A percentile compares a stretch with the other conserved stretches of the same genome.
These are phyloP conservation scores for Campaea margaritaria DNA, from an alignment of 2,888 invertebrate species.

Conservation along the genomic window DNA sequence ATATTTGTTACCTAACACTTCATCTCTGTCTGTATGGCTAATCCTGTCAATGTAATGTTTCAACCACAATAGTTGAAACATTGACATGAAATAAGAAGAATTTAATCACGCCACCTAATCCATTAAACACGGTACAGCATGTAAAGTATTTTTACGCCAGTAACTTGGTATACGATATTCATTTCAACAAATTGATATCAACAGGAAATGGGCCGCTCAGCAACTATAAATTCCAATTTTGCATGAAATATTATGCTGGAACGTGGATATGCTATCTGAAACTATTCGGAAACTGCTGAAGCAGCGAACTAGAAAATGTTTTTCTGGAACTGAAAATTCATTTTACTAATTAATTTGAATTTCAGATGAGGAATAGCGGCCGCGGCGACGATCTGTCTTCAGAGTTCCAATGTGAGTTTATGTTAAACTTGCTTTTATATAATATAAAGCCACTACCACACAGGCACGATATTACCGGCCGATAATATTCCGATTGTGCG, in stretches of 20 bases:
- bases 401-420: background rate
- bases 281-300: background rate
- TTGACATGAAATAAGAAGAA: too few relatives aligned
- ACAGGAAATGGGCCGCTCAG: conserved; percentile 7
- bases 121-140: background rate
- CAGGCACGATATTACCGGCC: too few relatives aligned
- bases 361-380: too few relatives aligned
- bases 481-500: too few relatives aligned
- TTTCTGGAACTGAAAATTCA: too few relatives aligned
- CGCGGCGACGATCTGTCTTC: conserved; percentile 2
- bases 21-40: too few relatives aligned
- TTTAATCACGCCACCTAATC: background rate
- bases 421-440: background rate
- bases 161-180: too few relatives aligned
- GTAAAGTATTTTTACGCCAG: background rate
- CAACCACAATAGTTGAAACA: too few relatives aligned
- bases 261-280: conserved; percentile 4
- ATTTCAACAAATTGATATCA: conserved; percentile 7
- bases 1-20: too few relatives aligned
- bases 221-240: conserved; percentile 16
- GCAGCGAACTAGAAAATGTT: conserved; percentile 6
- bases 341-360: too few relatives aligned
- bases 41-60: too few relatives aligned
- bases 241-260: conserved; percentile 14
- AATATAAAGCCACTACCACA: too few relatives aligned